Evolutionary conservation across 2,888 invertebrate species (phyloP), one percentile per base, ranked within the genome.

Genomic region (Malthinus seriepunctatus): DNA sequence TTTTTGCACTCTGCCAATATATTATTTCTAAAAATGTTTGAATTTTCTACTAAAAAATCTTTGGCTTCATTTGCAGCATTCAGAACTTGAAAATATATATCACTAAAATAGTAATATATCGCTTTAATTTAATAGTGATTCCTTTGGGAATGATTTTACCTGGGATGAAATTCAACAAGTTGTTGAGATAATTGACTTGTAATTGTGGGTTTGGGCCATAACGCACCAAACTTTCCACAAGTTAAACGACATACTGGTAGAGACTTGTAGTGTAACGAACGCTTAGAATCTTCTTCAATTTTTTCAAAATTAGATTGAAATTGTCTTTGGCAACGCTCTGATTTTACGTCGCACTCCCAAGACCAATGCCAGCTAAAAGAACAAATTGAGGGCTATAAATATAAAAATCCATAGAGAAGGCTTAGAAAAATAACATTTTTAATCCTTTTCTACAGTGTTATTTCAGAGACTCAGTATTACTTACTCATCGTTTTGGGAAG

Each of bases 131-230:
- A 56, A 14, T 2, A 9, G 3, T 8, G 3, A n/a, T n/a, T 14
- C n/a, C 14, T 39, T 8, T 10, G 3, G 5, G 10, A 15, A 42
- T 12, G 14, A 8, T 42, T 42, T 44, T 60, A 62, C 62, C 42
- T 51, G 1, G 62, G 60, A 35, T 56, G 62, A 35, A 62, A 23
- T 8, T 42, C 32, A n/a, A 60, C 11, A 7, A 59, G 34, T 23
- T 59, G 38, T 5, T 15, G 45, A 12, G 50, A 44, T 7, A 66
- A 31, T 34, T 31, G 9, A 9, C 56, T 64, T 6, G 49, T 33
- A 32, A 42, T 81, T 1, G 86, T 84, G 0, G 90, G 90, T 68
- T 80, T 77, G 0, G 90, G 90, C 90, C 90, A 90, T 10, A 90
- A 79, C 0, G 85, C 82, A 0, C 89, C 88, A 67, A 84, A 86